Percentiles rank a stretch among this genome's conserved stretches.
These are phyloP conservation scores for Ethmia dodecea DNA, from an alignment of 2,888 invertebrate species.

Conservation along the genomic window DNA sequence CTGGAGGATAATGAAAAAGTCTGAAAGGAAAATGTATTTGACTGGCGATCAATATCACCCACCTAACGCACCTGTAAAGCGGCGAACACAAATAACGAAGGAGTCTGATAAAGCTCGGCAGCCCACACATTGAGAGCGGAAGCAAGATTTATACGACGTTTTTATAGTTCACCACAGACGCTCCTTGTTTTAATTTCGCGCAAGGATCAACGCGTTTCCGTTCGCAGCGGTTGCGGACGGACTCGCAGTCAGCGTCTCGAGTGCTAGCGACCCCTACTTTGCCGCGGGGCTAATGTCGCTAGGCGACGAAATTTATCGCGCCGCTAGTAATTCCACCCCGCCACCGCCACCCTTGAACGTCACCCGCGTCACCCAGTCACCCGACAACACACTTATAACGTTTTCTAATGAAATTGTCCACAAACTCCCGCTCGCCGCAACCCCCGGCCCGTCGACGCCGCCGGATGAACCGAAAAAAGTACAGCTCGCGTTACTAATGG, in stretches of 20 bases:
- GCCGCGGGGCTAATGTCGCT: conserved; percentile 64
- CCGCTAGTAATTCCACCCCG: conserved; percentile 68
- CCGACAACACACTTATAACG: conserved; percentile 70
- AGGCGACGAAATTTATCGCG: conserved; percentile 74
- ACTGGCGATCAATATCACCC: conserved; percentile 41
- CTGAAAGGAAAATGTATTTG: conserved; percentile 21
- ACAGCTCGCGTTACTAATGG: conserved; percentile 77
- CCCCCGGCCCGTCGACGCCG: conserved; percentile 64
- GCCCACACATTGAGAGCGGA: conserved; percentile 50
- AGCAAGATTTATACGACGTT: conserved; percentile 63
- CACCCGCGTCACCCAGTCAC: conserved; percentile 61
- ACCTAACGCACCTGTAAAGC: conserved; percentile 44
- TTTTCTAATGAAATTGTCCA: conserved; percentile 78
- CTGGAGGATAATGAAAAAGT: too few species aligned
- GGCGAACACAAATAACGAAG: conserved; percentile 52
- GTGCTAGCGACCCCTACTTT: conserved; percentile 37
- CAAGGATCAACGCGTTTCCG: conserved; percentile 58
- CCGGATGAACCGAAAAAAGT: conserved; percentile 76
- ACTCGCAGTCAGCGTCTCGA: conserved; percentile 25
- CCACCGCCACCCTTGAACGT: conserved; percentile 30
- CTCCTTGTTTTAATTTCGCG: conserved; percentile 69
- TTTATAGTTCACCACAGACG: conserved; percentile 64
- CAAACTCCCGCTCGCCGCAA: conserved; percentile 65
- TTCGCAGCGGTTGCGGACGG: conserved; percentile 14
- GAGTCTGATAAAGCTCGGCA: conserved; percentile 50